A percentile compares a stretch with the other conserved stretches of the same genome.
These are phyloP conservation scores for Maylandia zebra DNA, from an alignment of 2,113 vertebrate species.

Conservation along the genomic window DNA sequence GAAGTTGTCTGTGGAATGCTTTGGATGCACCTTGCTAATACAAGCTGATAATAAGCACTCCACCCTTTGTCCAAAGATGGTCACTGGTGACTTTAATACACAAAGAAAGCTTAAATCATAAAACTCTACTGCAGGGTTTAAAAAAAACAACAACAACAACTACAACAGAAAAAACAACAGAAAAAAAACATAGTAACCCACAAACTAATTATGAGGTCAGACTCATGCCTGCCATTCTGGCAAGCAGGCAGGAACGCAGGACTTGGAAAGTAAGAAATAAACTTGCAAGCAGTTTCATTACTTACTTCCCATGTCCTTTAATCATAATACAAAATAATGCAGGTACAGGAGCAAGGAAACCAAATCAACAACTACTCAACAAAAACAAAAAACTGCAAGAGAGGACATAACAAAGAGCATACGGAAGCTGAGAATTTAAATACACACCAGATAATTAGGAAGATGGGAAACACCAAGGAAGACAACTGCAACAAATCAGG, in stretches of 20 bases:
- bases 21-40: background rate
- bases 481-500: background rate
- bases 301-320: background rate
- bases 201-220: too few relatives aligned
- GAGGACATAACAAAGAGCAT: background rate
- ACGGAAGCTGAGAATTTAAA: background rate
- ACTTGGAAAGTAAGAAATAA: background rate
- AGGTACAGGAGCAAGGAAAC: background rate
- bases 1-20: background rate
- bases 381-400: background rate
- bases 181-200: too few relatives aligned
- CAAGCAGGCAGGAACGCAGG: background rate
- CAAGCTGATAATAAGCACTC: background rate
- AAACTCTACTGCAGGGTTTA: background rate
- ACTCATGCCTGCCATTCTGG: background rate
- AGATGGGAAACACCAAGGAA: background rate
- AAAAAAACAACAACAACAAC: too few relatives aligned
- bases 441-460: background rate
- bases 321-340: background rate
- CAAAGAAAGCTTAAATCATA: background rate
- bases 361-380: background rate
- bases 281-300: background rate
- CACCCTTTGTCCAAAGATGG: background rate
- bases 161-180: too few relatives aligned
- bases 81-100: background rate